A percentile compares a stretch with the other conserved stretches of the same genome.
These are phyloP conservation scores for Channa argus DNA, from an alignment of 2,113 vertebrate species.

Conservation along the genomic window DNA sequence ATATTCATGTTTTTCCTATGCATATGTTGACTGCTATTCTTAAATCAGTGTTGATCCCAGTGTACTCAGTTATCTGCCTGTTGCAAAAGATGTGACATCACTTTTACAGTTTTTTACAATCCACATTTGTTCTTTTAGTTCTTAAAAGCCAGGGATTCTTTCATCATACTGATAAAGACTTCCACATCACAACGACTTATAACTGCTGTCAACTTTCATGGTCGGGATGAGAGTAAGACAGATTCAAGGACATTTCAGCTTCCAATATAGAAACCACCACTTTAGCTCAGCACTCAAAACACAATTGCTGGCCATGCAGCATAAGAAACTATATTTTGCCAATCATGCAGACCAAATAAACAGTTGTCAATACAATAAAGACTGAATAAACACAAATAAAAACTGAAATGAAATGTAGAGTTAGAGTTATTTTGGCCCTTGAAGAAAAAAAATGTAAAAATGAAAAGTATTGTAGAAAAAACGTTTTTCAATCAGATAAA, in stretches of 20 bases:
- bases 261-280: slow-evolving; percentile 4
- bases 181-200: slow-evolving; percentile 8
- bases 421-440: no score
- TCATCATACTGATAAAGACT: slow-evolving; percentile 30
- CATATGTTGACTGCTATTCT: neutral
- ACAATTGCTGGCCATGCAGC: neutral
- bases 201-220: slow-evolving; percentile 25
- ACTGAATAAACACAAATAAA: no score
- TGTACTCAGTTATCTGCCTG: neutral
- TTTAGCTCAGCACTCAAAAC: neutral
- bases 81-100: neutral
- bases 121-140: neutral
- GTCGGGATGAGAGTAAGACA: slow-evolving; percentile 34
- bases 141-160: neutral
- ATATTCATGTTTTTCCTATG: neutral
- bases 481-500: neutral
- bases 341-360: neutral
- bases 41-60: neutral
- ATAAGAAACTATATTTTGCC: neutral
- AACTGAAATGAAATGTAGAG: no score
- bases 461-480: neutral
- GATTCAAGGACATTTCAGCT: slow-evolving; percentile 33
- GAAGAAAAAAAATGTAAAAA: no score
- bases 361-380: no score
- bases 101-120: neutral